phyloP scores from a whole-genome alignment of 2,113 vertebrate species.

The Miniopterus natalensis region DNA sequence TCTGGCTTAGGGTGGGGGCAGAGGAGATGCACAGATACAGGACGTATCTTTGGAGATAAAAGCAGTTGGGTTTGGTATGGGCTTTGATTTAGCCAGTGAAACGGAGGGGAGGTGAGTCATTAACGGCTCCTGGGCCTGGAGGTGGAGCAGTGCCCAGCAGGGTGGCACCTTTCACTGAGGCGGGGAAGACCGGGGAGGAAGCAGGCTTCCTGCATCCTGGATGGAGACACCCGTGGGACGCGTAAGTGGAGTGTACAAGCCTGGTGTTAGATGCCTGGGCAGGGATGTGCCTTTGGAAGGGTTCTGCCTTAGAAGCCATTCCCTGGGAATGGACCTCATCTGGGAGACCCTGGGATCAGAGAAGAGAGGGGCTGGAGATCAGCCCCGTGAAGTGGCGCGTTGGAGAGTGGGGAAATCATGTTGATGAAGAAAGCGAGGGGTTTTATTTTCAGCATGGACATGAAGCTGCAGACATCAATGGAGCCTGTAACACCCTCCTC shows the following conservation, averaged over 20 bases:
- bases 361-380: neutral
- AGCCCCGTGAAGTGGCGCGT: neutral
- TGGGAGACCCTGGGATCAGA: neutral
- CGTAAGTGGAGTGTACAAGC: neutral
- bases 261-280: neutral
- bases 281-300: neutral
- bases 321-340: neutral
- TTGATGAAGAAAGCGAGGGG: neutral
- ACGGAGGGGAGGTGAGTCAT: neutral
- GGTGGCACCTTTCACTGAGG: neutral
- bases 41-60: neutral
- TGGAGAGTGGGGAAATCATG: neutral
- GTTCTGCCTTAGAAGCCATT: neutral
- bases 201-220: neutral
- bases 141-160: too few species aligned
- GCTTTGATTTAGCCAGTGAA: neutral
- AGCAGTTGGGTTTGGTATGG: neutral
- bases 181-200: neutral
- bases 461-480: neutral
- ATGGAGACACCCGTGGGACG: neutral
- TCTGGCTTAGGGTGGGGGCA: neutral
- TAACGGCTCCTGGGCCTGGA: neutral
- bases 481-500: neutral
- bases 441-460: neutral
- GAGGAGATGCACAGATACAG: neutral